A percentile compares a stretch with the other conserved stretches of the same genome.
Evolutionary conservation across 2,888 invertebrate species (phyloP).

Genomic region (Rhingia rostrata): DNA sequence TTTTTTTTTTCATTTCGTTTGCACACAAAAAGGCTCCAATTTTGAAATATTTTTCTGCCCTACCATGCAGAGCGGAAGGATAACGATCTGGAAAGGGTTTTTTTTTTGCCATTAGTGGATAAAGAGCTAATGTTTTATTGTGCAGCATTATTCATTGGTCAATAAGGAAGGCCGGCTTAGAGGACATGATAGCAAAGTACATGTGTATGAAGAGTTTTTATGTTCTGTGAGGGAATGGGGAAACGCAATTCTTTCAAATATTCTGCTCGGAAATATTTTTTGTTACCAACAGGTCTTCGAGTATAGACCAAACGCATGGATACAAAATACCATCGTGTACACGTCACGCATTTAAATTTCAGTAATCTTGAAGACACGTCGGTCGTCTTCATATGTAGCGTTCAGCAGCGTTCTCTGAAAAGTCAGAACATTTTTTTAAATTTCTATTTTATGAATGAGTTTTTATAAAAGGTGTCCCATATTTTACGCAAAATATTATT

Average conservation of each 20-base stretch:
- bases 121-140: constrained; percentile 6
- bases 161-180: neutral
- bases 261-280: neutral
- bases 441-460: too few species aligned
- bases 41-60: constrained; percentile 17
- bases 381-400: too few species aligned
- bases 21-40: constrained; percentile 32
- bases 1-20: constrained; percentile 13
- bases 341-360: too few species aligned
- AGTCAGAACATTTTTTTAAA: too few species aligned
- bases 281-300: neutral
- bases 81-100: constrained; percentile 13
- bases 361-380: too few species aligned
- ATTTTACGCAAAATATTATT: too few species aligned
- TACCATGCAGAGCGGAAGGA: constrained; percentile 1
- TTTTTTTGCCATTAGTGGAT: neutral
- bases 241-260: neutral
- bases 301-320: too few species aligned
- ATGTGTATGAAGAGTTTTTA: neutral
- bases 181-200: neutral
- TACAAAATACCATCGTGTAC: too few species aligned
- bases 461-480: too few species aligned
- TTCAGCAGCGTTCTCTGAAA: too few species aligned
- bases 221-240: too few species aligned
- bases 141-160: neutral